These are phyloP conservation scores for Pimpla rufipes DNA, from an alignment of 2,888 invertebrate species.

Conservation along the genomic window DNA sequence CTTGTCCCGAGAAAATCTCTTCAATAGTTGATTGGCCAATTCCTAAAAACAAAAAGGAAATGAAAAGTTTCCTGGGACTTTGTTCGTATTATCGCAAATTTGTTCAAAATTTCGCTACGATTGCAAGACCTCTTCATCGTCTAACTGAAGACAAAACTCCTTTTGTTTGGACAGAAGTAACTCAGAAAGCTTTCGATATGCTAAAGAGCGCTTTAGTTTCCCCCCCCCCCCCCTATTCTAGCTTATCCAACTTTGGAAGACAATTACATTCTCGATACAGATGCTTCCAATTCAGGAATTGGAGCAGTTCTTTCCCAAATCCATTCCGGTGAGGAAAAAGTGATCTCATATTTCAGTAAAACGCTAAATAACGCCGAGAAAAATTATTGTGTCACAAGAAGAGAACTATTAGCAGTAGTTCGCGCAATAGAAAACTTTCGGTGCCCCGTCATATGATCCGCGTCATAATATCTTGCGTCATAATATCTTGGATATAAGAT, in stretches of 20 bases:
- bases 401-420: slow-evolving; percentile 74
- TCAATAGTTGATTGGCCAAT: slow-evolving; percentile 42
- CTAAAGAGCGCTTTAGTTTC: slow-evolving; percentile 6
- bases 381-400: slow-evolving; percentile 73
- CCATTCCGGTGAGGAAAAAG: neutral
- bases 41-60: no score
- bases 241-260: slow-evolving; percentile 72
- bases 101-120: slow-evolving; percentile 22
- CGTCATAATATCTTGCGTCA: no score
- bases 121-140: slow-evolving; percentile 29
- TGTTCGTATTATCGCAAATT: slow-evolving; percentile 42
- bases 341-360: slow-evolving; percentile 48
- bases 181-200: slow-evolving; percentile 21
- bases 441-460: no score
- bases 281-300: no score
- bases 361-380: slow-evolving; percentile 30
- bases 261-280: slow-evolving; percentile 69
- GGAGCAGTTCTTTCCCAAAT: neutral
- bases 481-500: no score
- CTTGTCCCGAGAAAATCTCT: slow-evolving; percentile 29
- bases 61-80: slow-evolving; percentile 11
- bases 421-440: slow-evolving; percentile 47
- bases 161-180: slow-evolving; percentile 24
- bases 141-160: slow-evolving; percentile 23
- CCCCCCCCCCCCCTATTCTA: slow-evolving; percentile 53